Base-by-base conservation (phyloP, 1,140 invertebrate genomes). In the Heliothis subflexa region DNA sequence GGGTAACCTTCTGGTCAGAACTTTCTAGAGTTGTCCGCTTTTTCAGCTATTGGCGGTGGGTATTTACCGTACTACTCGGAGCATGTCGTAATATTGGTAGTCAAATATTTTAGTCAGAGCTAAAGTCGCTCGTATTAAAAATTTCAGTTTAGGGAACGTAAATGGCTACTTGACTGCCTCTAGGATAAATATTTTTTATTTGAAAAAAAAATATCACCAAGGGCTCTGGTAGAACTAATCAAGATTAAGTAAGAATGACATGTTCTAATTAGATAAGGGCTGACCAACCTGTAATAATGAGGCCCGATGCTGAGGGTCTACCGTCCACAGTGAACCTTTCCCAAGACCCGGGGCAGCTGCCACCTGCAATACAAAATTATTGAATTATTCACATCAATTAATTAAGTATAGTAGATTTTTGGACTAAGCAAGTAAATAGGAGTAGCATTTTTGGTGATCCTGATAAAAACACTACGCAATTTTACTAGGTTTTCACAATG, bases 321-420 rank as follows among this genome's bases (percentile, higher is more conserved):
- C 98, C 92, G 98, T 99, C 98, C 98, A 99, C 59, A 99, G 93
- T 0, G 98, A 99, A 57, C 98, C 98, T 95, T 99, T 99, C 12
- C 98, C 98, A 85, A 99, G 96, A 88, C 98, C 98, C 96, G 92
- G 91, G 0, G 91, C 91, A 0, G 93, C 92, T 12, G 93, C 93
- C 16, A 94, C 93, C 93, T 94, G 81, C 2, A 82, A 85, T 78
- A 82, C 21, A 77, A 11, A 71, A 66, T 13, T 54, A 10, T 18
- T 59, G 14, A 49, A 9, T 33, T 40, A 21, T 16, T 14, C 47
- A 52, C 13, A 0, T 54, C 10, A 28, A 12, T 64, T 25, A 50
- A 16, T 54, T 49, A 14, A 9, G 61, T 45, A 33, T 49, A 45
- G 3, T 9, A 59, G 13, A 11, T 52, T 47, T 18, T 45, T 21